phyloP scores from a whole-genome alignment of 2,888 invertebrate species.

The Orchestes rusci region DNA sequence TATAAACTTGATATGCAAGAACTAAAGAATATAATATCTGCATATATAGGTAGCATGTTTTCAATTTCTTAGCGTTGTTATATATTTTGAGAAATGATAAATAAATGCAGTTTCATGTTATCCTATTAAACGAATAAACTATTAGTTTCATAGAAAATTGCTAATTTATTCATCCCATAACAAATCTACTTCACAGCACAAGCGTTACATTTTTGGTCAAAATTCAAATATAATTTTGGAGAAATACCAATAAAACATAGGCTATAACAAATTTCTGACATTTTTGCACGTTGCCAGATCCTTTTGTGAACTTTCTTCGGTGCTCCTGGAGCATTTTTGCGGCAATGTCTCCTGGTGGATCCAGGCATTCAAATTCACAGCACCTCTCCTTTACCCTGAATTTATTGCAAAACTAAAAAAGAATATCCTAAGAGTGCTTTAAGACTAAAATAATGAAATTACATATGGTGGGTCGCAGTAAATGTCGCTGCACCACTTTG shows the following conservation, averaged over 20 bases:
- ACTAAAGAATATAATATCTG: slow-evolving; percentile 37
- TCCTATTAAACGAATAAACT: slow-evolving; percentile 45
- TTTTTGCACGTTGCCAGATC: too few species aligned
- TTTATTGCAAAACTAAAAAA: slow-evolving; percentile 69
- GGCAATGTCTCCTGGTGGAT: slow-evolving; percentile 61
- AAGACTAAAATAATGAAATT: slow-evolving; percentile 59
- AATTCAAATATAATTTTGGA: too few species aligned
- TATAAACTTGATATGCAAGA: slow-evolving; percentile 40
- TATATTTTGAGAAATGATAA: slow-evolving; percentile 39
- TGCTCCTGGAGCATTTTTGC: slow-evolving; percentile 37
- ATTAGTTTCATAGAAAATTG: slow-evolving; percentile 42
- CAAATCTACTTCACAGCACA: too few species aligned
- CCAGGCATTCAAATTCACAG: slow-evolving; percentile 84
- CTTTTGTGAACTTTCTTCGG: too few species aligned
- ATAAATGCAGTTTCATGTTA: slow-evolving; percentile 46
- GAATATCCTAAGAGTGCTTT: slow-evolving; percentile 72
- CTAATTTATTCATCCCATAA: slow-evolving; percentile 9
- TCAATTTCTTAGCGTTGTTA: slow-evolving; percentile 42
- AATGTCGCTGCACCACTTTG: slow-evolving; percentile 82
- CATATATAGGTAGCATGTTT: slow-evolving; percentile 43
- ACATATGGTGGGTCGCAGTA: slow-evolving; percentile 83
- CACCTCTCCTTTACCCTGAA: slow-evolving; percentile 78
- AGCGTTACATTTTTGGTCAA: too few species aligned
- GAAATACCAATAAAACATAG: too few species aligned
- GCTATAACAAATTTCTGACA: too few species aligned